Base-by-base conservation (phyloP, 2,113 vertebrate genomes). In the Malurus cyaneus region DNA sequence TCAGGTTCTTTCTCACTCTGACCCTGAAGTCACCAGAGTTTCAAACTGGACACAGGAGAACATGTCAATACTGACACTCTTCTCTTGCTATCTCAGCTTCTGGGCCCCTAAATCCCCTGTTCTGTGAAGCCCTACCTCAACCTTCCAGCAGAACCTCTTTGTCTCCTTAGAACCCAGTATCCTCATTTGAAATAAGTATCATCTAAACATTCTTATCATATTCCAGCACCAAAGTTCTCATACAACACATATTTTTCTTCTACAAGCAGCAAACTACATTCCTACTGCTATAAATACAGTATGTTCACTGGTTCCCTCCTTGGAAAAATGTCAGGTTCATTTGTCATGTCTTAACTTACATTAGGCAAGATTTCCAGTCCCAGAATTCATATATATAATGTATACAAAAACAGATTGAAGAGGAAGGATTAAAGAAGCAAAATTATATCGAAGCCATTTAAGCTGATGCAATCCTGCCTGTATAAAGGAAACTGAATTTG, bases 311-410 rank as follows among this genome's bases (percentile, higher is more conserved):
- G 64, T 80, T 97, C 36, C 86, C 76, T 96, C 77, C 92, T 80
- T 94, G 94, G 88, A 96, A 96, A 96, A 97, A 96, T 96, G 93
- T 97, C 95, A 92, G 93, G 95, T 96, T 96, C 95, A 96, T 94
- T 95, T 93, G 49, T 96, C 94, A 96, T 92, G 93, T 90, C 94
- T 94, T 93, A 94, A 95, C 95, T 94, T 93, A 94, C 67, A 97
- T 94, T 96, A 94, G 76, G 93, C 94, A 96, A 93, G 90, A 88
- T 83, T 96, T 96, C 60, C 82, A 93, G 85, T 46, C 93, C 87
- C 92, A 93, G 82, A 96, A 95, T 96, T 93, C 69, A 4, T 88
- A 64, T 77, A 77, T 80, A 65, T 82, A 96, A 93, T 82, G 70
- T 94, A 84, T 84, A 96, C 60, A 91, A 79, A 94, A 96, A 57